Evolutionary conservation across 2,797 vertebrate genomes (phyloP).

Genomic region (Enteromius anoplus): DNA sequence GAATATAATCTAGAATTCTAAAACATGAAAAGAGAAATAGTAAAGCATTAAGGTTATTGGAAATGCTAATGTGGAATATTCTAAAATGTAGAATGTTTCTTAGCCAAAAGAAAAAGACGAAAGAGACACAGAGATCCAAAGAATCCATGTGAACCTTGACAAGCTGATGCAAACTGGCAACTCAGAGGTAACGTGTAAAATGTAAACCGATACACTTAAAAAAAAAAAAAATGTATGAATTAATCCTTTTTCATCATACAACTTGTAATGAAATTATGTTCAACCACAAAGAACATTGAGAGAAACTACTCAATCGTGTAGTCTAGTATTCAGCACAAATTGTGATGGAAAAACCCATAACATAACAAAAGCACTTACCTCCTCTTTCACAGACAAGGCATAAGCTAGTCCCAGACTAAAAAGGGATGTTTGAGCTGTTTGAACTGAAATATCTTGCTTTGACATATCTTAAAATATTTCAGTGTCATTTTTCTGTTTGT

Average conservation of each 20-base stretch:
- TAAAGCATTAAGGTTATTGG: neutral
- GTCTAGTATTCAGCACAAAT: neutral
- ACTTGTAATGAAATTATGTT: no score
- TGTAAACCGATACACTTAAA: neutral
- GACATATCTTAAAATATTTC: no score
- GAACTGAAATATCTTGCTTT: no score
- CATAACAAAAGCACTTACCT: neutral
- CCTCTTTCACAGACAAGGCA: no score
- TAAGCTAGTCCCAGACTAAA: no score
- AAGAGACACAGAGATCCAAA: constrained; percentile 40
- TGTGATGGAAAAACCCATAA: neutral
- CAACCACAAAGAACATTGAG: no score
- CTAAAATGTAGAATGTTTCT: constrained; percentile 16
- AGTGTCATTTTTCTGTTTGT: no score
- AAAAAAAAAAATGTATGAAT: neutral
- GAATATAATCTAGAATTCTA: neutral
- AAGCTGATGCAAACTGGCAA: constrained; percentile 51
- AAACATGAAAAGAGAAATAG: neutral
- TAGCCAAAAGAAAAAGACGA: constrained; percentile 15
- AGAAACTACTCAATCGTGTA: neutral
- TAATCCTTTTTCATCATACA: neutral
- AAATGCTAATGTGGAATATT: neutral
- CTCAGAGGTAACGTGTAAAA: constrained; percentile 50
- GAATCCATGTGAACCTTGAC: constrained; percentile 57
- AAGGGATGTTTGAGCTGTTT: no score